Evolutionary conservation across 2,113 vertebrate species (phyloP).

Genomic region (Stomatorhinus ivindoensis): DNA sequence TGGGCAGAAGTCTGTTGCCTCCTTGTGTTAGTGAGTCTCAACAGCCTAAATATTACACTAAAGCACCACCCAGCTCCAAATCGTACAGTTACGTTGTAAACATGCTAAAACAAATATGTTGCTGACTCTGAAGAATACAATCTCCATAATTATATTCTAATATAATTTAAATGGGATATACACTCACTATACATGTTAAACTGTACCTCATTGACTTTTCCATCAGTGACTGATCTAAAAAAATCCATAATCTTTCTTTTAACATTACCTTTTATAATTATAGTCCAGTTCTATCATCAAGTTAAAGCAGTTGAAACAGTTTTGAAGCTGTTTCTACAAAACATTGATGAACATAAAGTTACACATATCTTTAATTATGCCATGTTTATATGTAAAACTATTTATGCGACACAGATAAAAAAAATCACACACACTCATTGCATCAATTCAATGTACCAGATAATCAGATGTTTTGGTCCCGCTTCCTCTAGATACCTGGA

Average conservation of each 20-base stretch:
- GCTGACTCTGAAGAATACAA: background rate
- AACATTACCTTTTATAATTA: conserved; percentile 15
- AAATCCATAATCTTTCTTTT: conserved; percentile 27
- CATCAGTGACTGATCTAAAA: conserved; percentile 12
- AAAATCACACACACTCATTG: background rate
- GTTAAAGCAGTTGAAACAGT: conserved; percentile 15
- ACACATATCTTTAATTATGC: conserved; percentile 21
- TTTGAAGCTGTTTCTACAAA: conserved; percentile 11
- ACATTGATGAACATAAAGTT: conserved; percentile 35
- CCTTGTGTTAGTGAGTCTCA: background rate
- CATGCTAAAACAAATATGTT: background rate
- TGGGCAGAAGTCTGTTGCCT: background rate
- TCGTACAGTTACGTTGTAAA: background rate
- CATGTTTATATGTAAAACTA: background rate
- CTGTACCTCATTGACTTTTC: background rate
- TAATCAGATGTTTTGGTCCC: too few relatives aligned
- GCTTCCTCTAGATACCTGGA: too few relatives aligned
- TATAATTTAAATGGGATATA: conserved; percentile 1
- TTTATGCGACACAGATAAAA: background rate
- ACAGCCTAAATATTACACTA: background rate
- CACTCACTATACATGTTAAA: background rate
- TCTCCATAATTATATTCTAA: background rate
- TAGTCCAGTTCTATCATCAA: background rate
- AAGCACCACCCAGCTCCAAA: background rate
- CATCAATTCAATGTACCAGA: background rate